A percentile compares a stretch with the other conserved stretches of the same genome.
phyloP scores from a whole-genome alignment of 2,888 invertebrate genomes.

The Melanophora roralis region DNA sequence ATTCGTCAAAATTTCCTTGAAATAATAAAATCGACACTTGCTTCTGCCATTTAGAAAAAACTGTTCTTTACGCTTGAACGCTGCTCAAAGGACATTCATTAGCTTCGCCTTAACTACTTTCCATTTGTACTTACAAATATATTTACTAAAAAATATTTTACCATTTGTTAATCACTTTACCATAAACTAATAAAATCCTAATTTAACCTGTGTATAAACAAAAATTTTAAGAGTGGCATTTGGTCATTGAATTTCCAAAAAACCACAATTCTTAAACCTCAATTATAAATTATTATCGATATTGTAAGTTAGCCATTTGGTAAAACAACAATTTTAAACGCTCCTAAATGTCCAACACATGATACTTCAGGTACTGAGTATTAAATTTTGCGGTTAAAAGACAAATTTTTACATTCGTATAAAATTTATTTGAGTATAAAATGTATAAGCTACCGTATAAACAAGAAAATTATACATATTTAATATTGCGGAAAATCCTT shows the following conservation, averaged over 20 bases:
- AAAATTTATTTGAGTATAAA: constrained; percentile 50
- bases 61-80: no score
- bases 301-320: constrained; percentile 46
- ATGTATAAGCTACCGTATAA: constrained; percentile 45
- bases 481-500: constrained; percentile 65
- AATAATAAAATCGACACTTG: no score
- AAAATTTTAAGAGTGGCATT: constrained; percentile 12
- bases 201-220: background rate
- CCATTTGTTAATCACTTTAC: background rate
- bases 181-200: background rate
- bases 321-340: constrained; percentile 54
- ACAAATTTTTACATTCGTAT: background rate
- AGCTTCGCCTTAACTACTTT: no score
- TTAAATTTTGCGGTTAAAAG: constrained; percentile 49
- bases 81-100: no score
- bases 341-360: constrained; percentile 55
- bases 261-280: constrained; percentile 45
- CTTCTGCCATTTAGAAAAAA: no score
- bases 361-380: constrained; percentile 18
- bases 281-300: constrained; percentile 13
- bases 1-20: no score
- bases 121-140: no score
- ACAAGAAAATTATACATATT: constrained; percentile 36
- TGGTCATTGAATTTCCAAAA: constrained; percentile 10
- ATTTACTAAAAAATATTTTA: no score